Evolutionary conservation across 1,140 invertebrate species (phyloP).

Genomic region (Drosophila kikkawai): DNA sequence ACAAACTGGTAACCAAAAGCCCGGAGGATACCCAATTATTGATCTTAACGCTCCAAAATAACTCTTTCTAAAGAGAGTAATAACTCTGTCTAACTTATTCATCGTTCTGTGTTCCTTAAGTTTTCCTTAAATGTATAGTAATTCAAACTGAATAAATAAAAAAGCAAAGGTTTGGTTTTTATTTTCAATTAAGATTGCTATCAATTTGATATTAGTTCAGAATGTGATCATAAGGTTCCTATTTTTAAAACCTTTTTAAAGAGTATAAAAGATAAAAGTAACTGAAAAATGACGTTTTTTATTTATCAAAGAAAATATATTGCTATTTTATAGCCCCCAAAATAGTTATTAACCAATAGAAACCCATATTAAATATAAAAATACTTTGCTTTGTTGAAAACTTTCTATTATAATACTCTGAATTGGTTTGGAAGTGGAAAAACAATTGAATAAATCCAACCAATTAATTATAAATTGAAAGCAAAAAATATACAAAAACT

Average conservation of each 20-base stretch:
- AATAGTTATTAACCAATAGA: no score
- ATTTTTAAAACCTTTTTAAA: no score
- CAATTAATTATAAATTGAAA: conserved; percentile 3
- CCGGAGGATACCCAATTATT: background rate
- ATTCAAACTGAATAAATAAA: no score
- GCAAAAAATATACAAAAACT: background rate
- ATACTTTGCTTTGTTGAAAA: background rate
- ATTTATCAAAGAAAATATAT: background rate
- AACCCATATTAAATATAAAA: background rate
- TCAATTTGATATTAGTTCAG: no score
- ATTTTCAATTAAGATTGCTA: no score
- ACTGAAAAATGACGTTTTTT: background rate
- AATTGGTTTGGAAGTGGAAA: background rate
- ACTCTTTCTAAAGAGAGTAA: no score
- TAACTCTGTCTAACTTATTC: no score
- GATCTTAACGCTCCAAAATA: background rate
- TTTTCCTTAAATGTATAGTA: no score
- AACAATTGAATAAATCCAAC: conserved; percentile 12
- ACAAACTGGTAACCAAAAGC: background rate
- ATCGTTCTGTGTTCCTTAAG: no score
- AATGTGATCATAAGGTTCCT: no score
- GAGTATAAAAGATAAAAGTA: background rate
- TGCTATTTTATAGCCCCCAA: background rate
- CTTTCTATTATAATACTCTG: background rate
- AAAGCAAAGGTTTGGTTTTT: no score